Evolutionary conservation across 2,888 invertebrate species (phyloP).

Genomic region (Embidobia sp.): DNA sequence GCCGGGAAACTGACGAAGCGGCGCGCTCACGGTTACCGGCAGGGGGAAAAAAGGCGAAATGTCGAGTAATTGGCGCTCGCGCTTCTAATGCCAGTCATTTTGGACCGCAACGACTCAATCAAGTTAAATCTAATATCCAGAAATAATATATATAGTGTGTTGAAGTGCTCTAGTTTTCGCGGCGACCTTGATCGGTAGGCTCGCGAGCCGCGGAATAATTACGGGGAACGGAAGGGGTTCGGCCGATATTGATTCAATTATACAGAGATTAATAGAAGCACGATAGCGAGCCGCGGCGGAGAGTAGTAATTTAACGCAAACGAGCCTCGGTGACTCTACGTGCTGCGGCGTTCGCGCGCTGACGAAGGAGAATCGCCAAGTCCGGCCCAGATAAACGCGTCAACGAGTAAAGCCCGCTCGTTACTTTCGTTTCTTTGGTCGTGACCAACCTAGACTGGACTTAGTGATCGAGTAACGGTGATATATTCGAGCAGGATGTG

Average conservation of each 20-base stretch:
- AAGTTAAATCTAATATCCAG: slow-evolving; percentile 18
- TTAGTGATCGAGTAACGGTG: slow-evolving; percentile 69
- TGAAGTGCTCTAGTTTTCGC: slow-evolving; percentile 28
- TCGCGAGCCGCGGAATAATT: slow-evolving; percentile 73
- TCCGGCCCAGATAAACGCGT: slow-evolving; percentile 68
- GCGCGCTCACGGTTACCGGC: too few species aligned
- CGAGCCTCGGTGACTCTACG: slow-evolving; percentile 10
- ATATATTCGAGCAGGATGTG: slow-evolving; percentile 63
- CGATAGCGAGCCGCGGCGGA: slow-evolving; percentile 71
- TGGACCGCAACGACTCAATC: too few species aligned
- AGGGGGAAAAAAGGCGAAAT: too few species aligned
- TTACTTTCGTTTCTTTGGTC: slow-evolving; percentile 73
- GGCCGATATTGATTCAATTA: slow-evolving; percentile 78
- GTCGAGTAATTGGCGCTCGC: background rate
- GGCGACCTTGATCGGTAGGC: slow-evolving; percentile 40
- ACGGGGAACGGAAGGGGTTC: slow-evolving; percentile 62
- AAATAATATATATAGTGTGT: slow-evolving; percentile 6
- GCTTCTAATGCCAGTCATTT: too few species aligned
- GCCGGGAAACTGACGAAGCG: slow-evolving; percentile 7
- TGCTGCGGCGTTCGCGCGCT: slow-evolving; percentile 1
- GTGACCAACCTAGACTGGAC: slow-evolving; percentile 68
- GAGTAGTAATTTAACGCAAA: slow-evolving; percentile 70
- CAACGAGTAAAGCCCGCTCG: slow-evolving; percentile 70
- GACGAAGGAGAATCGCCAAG: too few species aligned
- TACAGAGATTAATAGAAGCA: slow-evolving; percentile 76